A percentile compares a stretch with the other conserved stretches of the same genome.
Evolutionary conservation across 2,888 invertebrate species (phyloP).

Genomic region (Pandemis corylana): DNA sequence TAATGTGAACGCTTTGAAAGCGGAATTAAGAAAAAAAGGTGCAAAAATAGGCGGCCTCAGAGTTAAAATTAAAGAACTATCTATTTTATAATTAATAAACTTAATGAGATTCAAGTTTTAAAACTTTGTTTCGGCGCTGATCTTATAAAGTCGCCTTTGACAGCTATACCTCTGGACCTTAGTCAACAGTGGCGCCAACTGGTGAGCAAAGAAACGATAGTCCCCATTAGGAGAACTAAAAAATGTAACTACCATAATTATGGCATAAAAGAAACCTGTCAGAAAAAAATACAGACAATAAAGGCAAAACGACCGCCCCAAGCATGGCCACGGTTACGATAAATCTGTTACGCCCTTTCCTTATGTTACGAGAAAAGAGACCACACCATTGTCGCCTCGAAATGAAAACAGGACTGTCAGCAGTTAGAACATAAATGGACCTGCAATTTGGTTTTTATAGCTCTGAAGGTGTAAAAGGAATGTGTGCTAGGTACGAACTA

Average conservation of each 20-base stretch:
- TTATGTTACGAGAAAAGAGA: constrained; percentile 19
- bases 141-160: too few relatives aligned
- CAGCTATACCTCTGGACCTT: too few relatives aligned
- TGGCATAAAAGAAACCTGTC: constrained; percentile 1
- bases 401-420: constrained; percentile 26
- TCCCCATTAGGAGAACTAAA: not conserved
- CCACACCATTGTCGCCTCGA: constrained; percentile 18
- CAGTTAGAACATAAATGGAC: constrained; percentile 12
- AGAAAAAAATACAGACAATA: constrained; percentile 21
- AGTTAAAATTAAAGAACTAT: too few relatives aligned
- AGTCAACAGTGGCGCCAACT: too few relatives aligned
- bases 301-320: constrained; percentile 11
- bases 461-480: not conserved
- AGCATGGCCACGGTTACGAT: constrained; percentile 15
- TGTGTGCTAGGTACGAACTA: not conserved
- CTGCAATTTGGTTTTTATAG: not conserved
- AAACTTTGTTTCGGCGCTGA: too few relatives aligned
- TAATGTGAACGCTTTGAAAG: too few relatives aligned
- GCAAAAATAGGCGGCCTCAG: too few relatives aligned
- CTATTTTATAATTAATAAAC: too few relatives aligned
- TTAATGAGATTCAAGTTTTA: too few relatives aligned
- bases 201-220: too few relatives aligned
- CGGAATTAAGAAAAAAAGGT: too few relatives aligned
- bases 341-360: constrained; percentile 26
- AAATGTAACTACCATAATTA: not conserved